These are phyloP conservation scores for Herpetotheres cachinnans DNA, from an alignment of 2,113 vertebrate genomes.

Conservation along the genomic window DNA sequence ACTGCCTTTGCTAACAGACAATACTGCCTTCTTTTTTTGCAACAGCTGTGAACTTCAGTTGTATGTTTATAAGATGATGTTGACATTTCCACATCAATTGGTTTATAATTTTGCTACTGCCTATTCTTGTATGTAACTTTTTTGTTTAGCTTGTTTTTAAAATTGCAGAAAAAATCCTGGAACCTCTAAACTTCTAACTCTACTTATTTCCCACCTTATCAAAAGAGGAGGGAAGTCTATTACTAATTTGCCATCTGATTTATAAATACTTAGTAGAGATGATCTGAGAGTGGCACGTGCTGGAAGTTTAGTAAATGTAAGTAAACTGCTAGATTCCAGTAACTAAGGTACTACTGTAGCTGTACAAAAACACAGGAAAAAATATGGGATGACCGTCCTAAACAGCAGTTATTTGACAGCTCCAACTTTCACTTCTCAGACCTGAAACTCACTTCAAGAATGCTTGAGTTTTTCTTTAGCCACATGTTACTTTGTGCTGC, in stretches of 20 bases:
- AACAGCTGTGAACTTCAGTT: slow-evolving; percentile 25
- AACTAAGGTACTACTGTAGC: background rate
- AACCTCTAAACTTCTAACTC: background rate
- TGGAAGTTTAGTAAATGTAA: background rate
- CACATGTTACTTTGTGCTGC: background rate
- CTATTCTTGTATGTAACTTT: background rate
- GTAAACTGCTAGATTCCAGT: background rate
- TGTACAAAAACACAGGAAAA: background rate
- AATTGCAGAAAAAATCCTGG: background rate
- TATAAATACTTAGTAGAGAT: background rate
- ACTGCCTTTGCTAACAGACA: background rate
- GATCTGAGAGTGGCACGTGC: background rate
- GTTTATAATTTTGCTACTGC: background rate
- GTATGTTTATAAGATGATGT: background rate
- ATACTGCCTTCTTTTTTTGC: background rate
- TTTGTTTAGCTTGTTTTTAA: background rate
- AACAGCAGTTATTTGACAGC: background rate
- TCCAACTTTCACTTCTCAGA: background rate
- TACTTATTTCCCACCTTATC: background rate
- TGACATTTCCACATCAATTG: background rate
- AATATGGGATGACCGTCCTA: background rate
- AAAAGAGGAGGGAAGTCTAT: background rate
- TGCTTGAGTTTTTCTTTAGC: background rate
- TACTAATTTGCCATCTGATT: background rate
- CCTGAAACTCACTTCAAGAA: background rate